Base-by-base conservation (phyloP, 2,113 vertebrate genomes). In the Strix uralensis region DNA sequence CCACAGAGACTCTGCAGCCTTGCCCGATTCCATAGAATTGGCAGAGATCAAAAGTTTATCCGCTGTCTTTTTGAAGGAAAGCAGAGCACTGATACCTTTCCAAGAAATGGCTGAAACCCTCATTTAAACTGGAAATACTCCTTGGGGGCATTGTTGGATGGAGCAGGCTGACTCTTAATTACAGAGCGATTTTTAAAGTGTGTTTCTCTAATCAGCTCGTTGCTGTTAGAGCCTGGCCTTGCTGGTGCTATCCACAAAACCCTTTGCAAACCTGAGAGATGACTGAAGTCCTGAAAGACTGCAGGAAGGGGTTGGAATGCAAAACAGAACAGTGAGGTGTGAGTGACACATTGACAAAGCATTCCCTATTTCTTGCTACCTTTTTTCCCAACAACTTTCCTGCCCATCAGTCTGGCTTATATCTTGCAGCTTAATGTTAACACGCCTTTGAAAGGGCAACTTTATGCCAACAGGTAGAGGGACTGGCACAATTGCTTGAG, bases 51-150 rank as follows among this genome's bases (percentile, higher is more conserved):
- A 36, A 86, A 86, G 67, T 93, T 93, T 73, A 88, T 93, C 88
- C 86, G 38, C 79, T 81, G 75, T 57, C 88, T 78, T 90, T 47
- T 40, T 94, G 94, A 96, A 94, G 86, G 72, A 93, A 96, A 83
- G 52, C 88, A 93, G 95, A 95, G 75, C 51, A n/a, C 63, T 54
- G 82, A 74, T 77, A 58, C 51, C n/a, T 88, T 83, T 51, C 79
- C 62, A 92, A 95, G 85, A 90, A 90, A 71, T 44, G 55, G 59
- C 42, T 1, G 0, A 86, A 95, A 36, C 47, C 17, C 23, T 86
- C 20, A 25, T 74, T 92, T 77, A 71, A 73, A 62, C 72, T 93
- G 54, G 46, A 84, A 88, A 59, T 83, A 49, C 44, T 93, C 54
- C 78, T 88, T 79, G 30, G 67, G 58, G 79, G 58, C 3, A 2